A percentile compares a stretch with the other conserved stretches of the same genome.
These are phyloP conservation scores for Pelosia muscerda DNA, from an alignment of 2,888 invertebrate species.

Conservation along the genomic window DNA sequence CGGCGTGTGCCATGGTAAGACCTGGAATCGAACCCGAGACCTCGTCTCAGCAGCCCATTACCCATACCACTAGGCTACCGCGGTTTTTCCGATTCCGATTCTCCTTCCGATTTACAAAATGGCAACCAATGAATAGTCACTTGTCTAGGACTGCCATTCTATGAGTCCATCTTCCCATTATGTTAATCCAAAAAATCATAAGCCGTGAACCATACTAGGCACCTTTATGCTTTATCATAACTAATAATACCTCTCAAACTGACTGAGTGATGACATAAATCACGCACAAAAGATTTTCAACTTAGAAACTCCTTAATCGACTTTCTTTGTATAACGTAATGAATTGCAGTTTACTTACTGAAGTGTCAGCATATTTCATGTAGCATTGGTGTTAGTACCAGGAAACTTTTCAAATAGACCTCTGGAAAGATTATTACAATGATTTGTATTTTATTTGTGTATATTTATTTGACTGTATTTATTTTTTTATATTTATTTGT, in stretches of 20 bases:
- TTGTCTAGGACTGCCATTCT: no score
- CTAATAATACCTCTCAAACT: not conserved
- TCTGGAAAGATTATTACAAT: not conserved
- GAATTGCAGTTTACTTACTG: not conserved
- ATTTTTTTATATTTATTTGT: no score
- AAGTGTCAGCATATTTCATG: not conserved
- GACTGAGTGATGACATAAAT: not conserved
- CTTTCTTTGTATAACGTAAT: slow-evolving; percentile 5
- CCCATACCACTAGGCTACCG: no score
- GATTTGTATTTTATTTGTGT: not conserved
- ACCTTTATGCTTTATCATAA: not conserved
- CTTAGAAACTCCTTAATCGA: not conserved
- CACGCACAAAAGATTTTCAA: slow-evolving; percentile 1
- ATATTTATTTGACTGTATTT: no score
- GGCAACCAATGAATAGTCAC: no score
- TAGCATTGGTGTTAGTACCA: not conserved
- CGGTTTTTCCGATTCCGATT: no score
- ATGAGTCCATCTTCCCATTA: not conserved
- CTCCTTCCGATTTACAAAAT: no score
- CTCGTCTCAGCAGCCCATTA: no score
- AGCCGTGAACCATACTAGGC: not conserved
- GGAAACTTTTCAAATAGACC: not conserved
- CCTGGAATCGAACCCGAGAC: no score
- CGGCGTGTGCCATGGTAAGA: no score
- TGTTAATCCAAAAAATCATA: not conserved